Evolutionary conservation across 2,797 vertebrate species (phyloP), one percentile per base, ranked within the genome.

Genomic region (Gymnothorax javanicus): DNA sequence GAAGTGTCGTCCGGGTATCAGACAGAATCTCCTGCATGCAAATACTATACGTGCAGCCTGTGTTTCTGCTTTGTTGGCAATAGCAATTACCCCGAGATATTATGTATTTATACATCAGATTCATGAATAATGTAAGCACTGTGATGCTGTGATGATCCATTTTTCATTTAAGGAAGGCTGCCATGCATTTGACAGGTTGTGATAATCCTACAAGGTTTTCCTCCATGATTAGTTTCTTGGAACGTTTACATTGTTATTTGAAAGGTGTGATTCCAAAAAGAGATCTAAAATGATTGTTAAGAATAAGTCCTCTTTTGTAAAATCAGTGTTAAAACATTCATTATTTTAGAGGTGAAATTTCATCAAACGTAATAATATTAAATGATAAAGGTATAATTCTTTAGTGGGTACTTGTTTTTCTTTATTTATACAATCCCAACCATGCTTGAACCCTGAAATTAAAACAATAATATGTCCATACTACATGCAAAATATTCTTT

Each of bases 41-140:
- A 97, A 96, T 98, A 97, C 98, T 99, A 99, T 98, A 98, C 98
- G 99, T 99, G 99, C 99, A 99, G 98, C 98, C 97, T 97, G 97
- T 97, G 97, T 97, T 97, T 99, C 97, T 97, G 97, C 95, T 94
- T 95, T 91, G 91, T 95, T 95, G 97, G 98, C 98, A 54, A 92
- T 64, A 96, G 98, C 97, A 92, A 97, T 95, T 96, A 92, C 96
- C 98, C 97, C 97, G 98, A 97, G 98, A 98, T 98, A 97, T 79
- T 98, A 98, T 99, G 98, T 99, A 98, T 99, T 64, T 99, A 99
- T 99, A 98, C 97, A 99, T 99, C 98, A 99, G 97, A 98, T 97
- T 99, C 98, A 99, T 99, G 98, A 99, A 99, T 99, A 99, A 99
- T 99, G 98, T 97, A 99, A 97, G 97, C 95, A 96, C 96, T 96